Base-by-base conservation (phyloP, 2,888 invertebrate species). In the Pheosia tremula region DNA sequence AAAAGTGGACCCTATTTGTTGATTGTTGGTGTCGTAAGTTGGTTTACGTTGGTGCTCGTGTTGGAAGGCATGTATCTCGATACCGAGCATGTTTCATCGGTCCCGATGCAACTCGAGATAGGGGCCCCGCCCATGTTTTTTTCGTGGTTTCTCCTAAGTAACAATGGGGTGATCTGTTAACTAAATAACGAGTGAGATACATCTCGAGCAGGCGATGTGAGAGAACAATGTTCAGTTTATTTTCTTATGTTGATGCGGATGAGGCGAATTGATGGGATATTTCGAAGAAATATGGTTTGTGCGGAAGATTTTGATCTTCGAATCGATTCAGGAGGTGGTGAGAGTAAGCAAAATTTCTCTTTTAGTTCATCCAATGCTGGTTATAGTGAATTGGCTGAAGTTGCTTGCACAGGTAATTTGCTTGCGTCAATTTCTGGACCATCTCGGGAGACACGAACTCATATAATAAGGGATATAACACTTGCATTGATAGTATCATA, bases 91-190 rank as follows among this genome's bases (percentile, higher is more conserved):
- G 91, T 89, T 91, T 88, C 93, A 92, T 92, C 91, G 90, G 80
- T 81, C 75, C 83, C 81, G 92, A 91, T 90, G 88, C 84, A 81
- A 73, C 81, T 63, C 62, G 37, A 79, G 93, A 93, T 93, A 92
- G 66, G 67, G 69, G 86, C 93, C 89, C 89, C 92, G 93, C 93
- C 93, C 92, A 85, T 87, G 89, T 86, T 93, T 93, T 93, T 93
- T 93, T 93, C 91, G 92, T 88, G 91, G 91, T 88, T 87, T 89
- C 87, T 85, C 83, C 83, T 85, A 84, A 87, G 87, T 88, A 92
- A 93, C 93, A 93, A 93, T 93, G 93, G 90, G 84, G 84, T 88
- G 91, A 93, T 93, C 92, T 88, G 91, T 87, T 91, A 91, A 92
- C 92, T 91, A 92, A 93, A 92, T 92, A 93, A 91, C 90, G 82